Conservation (phyloP, 2,888 invertebrate genomes). For the Temnothorax ravouxi region DNA sequence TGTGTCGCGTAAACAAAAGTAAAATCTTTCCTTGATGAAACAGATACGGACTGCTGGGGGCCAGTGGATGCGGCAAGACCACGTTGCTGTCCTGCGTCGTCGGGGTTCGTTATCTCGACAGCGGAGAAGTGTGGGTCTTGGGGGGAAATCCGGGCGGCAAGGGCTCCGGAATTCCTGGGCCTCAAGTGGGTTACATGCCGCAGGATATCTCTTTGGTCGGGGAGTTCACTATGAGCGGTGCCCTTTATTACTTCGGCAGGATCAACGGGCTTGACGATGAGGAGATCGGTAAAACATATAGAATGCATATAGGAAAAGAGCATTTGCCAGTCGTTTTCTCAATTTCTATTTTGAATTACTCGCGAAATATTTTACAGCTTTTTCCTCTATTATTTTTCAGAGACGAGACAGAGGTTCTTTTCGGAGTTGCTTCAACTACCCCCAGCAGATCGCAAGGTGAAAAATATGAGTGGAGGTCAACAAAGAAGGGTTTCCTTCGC, state of each 20-base stretch:
- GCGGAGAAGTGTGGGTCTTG: constrained; percentile 92
- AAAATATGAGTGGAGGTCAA: constrained; percentile 95
- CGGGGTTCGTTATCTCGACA: constrained; percentile 91
- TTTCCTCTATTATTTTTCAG: constrained; percentile 66
- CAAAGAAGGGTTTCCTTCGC: constrained; percentile 96
- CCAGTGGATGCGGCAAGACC: constrained; percentile 97
- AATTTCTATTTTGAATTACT: no score
- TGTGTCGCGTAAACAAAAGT: background rate
- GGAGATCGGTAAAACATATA: constrained; percentile 86
- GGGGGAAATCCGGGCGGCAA: constrained; percentile 90
- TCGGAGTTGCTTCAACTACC: constrained; percentile 92
- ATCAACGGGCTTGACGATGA: constrained; percentile 92
- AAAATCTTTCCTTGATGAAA: constrained; percentile 86
- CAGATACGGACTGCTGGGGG: constrained; percentile 95
- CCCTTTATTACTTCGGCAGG: constrained; percentile 94
- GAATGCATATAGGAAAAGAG: background rate
- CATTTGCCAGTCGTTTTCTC: background rate
- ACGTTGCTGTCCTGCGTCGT: constrained; percentile 95
- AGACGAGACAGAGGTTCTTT: constrained; percentile 90
- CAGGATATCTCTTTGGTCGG: constrained; percentile 94
- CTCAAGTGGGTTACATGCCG: constrained; percentile 95
- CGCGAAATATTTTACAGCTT: background rate
- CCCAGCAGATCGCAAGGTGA: constrained; percentile 89
- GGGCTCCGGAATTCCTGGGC: constrained; percentile 91
- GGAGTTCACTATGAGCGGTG: constrained; percentile 94